Conservation (phyloP, 2,797 vertebrate species). For the Salarias fasciatus region DNA sequence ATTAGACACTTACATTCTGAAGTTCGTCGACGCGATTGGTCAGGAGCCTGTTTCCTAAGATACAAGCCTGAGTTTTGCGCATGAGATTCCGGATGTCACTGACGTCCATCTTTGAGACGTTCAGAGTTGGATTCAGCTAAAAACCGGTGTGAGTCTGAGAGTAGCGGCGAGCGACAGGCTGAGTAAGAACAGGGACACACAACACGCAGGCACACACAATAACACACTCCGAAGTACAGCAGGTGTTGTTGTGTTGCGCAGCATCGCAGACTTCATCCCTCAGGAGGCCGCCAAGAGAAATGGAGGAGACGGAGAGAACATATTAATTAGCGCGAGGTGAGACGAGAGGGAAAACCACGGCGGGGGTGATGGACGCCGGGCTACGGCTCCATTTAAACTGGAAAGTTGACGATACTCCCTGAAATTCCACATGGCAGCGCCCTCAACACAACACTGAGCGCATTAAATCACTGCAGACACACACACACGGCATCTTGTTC, state of each 20-base stretch:
- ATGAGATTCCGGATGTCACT: slow-evolving; percentile 67
- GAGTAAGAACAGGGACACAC: slow-evolving; percentile 10
- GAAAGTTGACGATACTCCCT: slow-evolving; percentile 49
- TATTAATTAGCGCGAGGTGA: slow-evolving; percentile 68
- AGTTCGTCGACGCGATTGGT: slow-evolving; percentile 38
- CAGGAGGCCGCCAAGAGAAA: slow-evolving; percentile 46
- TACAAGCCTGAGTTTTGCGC: slow-evolving; percentile 72
- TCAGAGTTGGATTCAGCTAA: background rate
- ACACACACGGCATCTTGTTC: slow-evolving; percentile 12
- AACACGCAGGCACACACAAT: slow-evolving; percentile 44
- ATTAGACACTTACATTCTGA: slow-evolving; percentile 72
- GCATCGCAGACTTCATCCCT: slow-evolving; percentile 54
- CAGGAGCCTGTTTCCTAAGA: slow-evolving; percentile 66
- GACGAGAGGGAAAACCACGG: slow-evolving; percentile 25
- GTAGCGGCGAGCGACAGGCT: background rate
- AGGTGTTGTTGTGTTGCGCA: slow-evolving; percentile 81
- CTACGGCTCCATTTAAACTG: slow-evolving; percentile 26
- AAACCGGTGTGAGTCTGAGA: no score
- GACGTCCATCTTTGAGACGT: slow-evolving; percentile 72
- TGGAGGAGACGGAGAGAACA: slow-evolving; percentile 26
- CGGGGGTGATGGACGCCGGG: slow-evolving; percentile 12
- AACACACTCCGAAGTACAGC: slow-evolving; percentile 62
- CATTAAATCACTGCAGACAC: slow-evolving; percentile 21
- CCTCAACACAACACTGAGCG: background rate
- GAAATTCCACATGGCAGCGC: slow-evolving; percentile 56